Base-by-base conservation (phyloP, 2,888 invertebrate genomes). In the Diplolepis rosae region DNA sequence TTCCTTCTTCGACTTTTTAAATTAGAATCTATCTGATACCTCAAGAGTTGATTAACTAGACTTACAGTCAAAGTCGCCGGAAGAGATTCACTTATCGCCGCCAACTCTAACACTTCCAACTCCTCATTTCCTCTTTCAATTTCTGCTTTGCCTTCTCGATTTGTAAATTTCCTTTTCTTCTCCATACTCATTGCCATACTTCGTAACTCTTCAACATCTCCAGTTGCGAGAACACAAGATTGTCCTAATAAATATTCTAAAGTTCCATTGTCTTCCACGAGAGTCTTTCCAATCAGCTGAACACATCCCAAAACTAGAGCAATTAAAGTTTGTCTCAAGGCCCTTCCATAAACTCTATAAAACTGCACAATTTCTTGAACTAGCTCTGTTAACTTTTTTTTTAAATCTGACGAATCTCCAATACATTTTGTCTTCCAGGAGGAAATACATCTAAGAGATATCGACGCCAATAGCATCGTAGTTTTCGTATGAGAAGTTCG, bases 1-100 rank as follows among this genome's bases (percentile, higher is more conserved):
- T 79, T 82, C 0, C 79, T 75, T 30, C 76, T 78, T 6, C n/a
- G 72, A 71, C 9, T 72, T 32, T 42, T 76, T 2, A 78, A 70
- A 66, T 79, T 80, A 1, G 77, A 81, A 13, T 74, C 69, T 5
- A 70, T 65, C 22, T 69, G 74, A 15, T 74, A 75, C 15, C 71
- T 78, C 1, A 79, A 66, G 28, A 71, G 74, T 30, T 86, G 82
- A 2, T 85, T 87, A 3, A 88, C 85, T 75, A 88, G 78, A 50
- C 83, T 83, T 27, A 87, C 80, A 4, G 87, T 82, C 24, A 89
- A 72, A 0, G 86, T 88, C 0, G 87, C 87, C 4, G 88, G 86
- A 68, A 85, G 79, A 66, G 85, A 87, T 51, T 84, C 85, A 0
- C 80, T 74, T 11, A 80, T 76, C 1, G 79, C 80, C 4, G 74